Evolutionary conservation across 2,888 invertebrate genomes (phyloP).

Genomic region (Sarcophaga rosellei): DNA sequence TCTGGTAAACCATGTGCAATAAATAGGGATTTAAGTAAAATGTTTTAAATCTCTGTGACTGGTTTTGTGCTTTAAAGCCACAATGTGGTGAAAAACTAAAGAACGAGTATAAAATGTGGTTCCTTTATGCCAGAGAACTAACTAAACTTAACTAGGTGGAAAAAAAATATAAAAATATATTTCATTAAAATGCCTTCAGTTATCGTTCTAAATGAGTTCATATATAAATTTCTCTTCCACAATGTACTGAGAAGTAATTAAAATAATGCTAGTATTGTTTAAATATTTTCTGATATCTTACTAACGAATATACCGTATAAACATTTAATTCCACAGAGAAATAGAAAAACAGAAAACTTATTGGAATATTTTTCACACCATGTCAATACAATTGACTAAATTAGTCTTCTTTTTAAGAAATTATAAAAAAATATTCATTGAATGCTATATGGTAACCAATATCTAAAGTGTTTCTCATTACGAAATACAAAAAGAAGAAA

Average conservation of each 20-base stretch:
- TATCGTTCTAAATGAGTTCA: too few relatives aligned
- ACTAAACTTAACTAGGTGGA: too few relatives aligned
- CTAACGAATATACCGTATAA: neutral
- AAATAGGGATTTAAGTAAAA: neutral
- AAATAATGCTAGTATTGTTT: neutral
- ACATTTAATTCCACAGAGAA: neutral
- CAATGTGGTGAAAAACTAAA: neutral
- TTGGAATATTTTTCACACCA: slow-evolving; percentile 57
- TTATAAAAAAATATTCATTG: neutral
- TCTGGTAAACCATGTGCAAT: neutral
- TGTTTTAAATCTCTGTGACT: neutral
- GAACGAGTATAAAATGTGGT: neutral
- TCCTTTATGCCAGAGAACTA: too few relatives aligned
- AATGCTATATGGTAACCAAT: neutral
- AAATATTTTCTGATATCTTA: neutral
- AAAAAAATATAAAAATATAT: too few relatives aligned
- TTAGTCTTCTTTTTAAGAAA: slow-evolving; percentile 37
- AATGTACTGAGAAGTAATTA: too few relatives aligned
- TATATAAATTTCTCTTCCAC: too few relatives aligned
- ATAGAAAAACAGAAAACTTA: slow-evolving; percentile 8
- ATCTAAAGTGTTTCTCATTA: neutral
- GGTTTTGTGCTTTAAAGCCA: neutral
- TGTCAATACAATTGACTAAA: slow-evolving; percentile 61
- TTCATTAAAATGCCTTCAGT: too few relatives aligned
- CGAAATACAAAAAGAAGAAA: neutral